A percentile compares a stretch with the other conserved stretches of the same genome.
phyloP scores from a whole-genome alignment of 2,113 vertebrate species.

The Mesoclemmys tuberculata region DNA sequence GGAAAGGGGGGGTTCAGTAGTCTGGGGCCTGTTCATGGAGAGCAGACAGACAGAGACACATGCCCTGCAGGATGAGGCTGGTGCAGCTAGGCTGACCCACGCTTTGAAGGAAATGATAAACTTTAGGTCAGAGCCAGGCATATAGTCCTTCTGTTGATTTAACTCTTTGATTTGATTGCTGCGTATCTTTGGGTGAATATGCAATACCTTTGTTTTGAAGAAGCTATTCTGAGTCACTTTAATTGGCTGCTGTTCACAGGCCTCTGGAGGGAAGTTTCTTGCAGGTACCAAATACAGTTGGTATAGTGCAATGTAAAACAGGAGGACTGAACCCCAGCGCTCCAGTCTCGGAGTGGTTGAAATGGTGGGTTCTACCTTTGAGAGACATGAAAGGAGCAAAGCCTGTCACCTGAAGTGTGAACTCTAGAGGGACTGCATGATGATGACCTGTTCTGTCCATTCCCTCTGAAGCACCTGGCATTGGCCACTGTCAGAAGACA shows the following conservation, averaged over 20 bases:
- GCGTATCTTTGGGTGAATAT: not conserved
- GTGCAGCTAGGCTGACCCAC: not conserved
- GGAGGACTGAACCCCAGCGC: not conserved
- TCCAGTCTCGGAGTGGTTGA: not conserved
- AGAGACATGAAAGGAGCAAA: not conserved
- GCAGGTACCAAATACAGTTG: not conserved
- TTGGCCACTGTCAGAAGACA: too few species aligned
- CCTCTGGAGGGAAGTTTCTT: not conserved
- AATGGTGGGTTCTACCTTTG: not conserved
- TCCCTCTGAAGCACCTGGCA: too few species aligned
- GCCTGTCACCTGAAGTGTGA: not conserved
- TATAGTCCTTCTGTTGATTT: not conserved
- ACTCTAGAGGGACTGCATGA: not conserved
- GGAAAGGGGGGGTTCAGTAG: not conserved
- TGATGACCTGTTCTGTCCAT: too few species aligned
- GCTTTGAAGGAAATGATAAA: not conserved
- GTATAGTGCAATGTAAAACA: not conserved
- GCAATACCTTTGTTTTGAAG: not conserved
- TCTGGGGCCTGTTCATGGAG: not conserved
- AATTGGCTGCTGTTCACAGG: not conserved
- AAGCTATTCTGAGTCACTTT: not conserved
- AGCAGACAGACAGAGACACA: not conserved
- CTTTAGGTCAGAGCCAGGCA: not conserved
- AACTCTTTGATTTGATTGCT: not conserved
- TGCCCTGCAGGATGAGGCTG: not conserved